Conservation (phyloP, 2,113 vertebrate species). For the Sinocyclocheilus anshuiensis region DNA sequence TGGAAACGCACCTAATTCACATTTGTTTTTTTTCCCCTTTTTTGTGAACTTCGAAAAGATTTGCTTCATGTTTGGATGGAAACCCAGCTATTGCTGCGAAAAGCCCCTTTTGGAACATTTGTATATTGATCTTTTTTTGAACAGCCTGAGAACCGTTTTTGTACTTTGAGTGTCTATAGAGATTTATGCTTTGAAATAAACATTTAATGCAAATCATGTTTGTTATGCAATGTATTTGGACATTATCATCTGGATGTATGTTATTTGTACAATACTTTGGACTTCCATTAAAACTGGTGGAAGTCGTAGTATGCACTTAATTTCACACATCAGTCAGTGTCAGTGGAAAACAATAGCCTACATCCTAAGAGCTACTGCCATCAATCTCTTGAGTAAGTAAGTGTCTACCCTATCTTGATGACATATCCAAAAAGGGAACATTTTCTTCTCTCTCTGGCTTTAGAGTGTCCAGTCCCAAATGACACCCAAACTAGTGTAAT, state of each 20-base stretch:
- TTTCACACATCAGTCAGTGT: neutral
- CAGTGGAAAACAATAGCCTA: neutral
- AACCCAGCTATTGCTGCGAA: no score
- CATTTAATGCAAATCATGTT: neutral
- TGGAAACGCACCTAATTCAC: no score
- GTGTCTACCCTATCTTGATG: neutral
- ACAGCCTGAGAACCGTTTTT: neutral
- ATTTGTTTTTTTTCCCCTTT: no score
- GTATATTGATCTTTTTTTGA: neutral
- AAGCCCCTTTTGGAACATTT: no score
- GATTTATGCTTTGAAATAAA: conserved; percentile 4
- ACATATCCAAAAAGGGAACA: neutral
- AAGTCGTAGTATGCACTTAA: neutral
- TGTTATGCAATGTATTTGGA: neutral
- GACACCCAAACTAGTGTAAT: neutral
- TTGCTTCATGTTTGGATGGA: no score
- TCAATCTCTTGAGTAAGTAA: no score
- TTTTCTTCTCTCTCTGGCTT: neutral
- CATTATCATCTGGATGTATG: neutral
- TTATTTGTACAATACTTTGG: neutral
- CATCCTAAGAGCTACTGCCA: neutral
- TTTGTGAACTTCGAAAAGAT: no score
- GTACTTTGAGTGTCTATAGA: neutral
- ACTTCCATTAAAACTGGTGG: neutral
- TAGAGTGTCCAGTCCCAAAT: neutral